Evolutionary conservation across 2,888 invertebrate genomes (phyloP).

Genomic region (Chymomyza amoena): DNA sequence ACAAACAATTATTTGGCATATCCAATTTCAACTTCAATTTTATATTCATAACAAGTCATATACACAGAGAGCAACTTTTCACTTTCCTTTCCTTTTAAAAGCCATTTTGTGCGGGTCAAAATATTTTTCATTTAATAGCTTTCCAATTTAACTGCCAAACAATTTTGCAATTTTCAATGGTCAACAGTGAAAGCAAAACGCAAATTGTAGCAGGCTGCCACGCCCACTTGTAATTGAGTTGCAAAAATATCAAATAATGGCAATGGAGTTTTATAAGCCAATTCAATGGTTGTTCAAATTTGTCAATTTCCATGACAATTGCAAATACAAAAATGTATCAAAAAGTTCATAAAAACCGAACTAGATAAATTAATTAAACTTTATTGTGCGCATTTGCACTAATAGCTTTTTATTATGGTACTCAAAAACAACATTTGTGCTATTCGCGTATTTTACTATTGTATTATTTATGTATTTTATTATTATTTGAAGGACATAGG

Average conservation of each 20-base stretch:
- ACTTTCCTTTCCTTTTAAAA: neutral
- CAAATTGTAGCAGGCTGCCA: neutral
- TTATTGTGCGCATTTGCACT: neutral
- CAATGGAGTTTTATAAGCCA: neutral
- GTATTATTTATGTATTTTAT: no score
- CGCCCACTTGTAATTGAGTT: constrained; percentile 1
- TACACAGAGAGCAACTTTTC: neutral
- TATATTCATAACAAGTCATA: neutral
- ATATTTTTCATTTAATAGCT: neutral
- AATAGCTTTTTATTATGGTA: neutral
- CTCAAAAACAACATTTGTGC: neutral
- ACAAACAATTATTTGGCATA: neutral
- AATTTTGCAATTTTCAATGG: constrained; percentile 38
- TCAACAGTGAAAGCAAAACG: constrained; percentile 25
- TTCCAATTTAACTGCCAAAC: neutral
- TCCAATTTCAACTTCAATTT: neutral
- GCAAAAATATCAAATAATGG: constrained; percentile 3
- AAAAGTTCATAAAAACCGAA: neutral
- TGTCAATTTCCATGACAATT: neutral
- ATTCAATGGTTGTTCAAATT: neutral
- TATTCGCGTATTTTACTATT: neutral
- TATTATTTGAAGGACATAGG: no score
- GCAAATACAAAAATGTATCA: no score
- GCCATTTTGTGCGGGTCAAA: neutral
- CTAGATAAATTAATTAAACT: neutral